Evolutionary conservation across 1,140 invertebrate species (phyloP).

Genomic region (Ips typographus): DNA sequence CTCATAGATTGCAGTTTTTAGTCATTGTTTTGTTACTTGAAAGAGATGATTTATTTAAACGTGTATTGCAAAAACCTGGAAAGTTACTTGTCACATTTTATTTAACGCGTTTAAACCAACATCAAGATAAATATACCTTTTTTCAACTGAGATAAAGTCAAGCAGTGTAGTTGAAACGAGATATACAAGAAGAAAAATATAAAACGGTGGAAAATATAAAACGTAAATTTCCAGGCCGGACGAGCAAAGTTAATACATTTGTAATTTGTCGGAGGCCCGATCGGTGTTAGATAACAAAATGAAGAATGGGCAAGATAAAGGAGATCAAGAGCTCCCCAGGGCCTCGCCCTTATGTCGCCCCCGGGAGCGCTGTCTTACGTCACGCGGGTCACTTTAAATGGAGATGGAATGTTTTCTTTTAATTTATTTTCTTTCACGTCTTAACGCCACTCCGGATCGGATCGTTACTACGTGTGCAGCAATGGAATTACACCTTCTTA

Average conservation of each 20-base stretch:
- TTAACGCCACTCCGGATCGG: background rate
- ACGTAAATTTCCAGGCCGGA: too few relatives aligned
- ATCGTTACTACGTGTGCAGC: constrained; percentile 1
- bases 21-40: too few relatives aligned
- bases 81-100: too few relatives aligned
- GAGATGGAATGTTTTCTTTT: constrained; percentile 27
- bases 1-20: too few relatives aligned
- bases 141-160: too few relatives aligned
- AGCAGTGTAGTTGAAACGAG: too few relatives aligned
- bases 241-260: background rate
- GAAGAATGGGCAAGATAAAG: constrained; percentile 26
- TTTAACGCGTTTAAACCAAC: too few relatives aligned
- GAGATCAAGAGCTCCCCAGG: constrained; percentile 27
- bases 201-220: too few relatives aligned
- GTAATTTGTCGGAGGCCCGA: background rate
- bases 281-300: constrained; percentile 20
- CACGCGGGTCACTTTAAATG: constrained; percentile 28
- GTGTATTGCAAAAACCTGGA: too few relatives aligned
- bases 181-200: too few relatives aligned
- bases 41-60: too few relatives aligned
- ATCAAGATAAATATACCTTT: too few relatives aligned
- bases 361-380: constrained; percentile 22
- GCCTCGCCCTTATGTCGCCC: constrained; percentile 23
- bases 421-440: constrained; percentile 26
- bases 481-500: constrained; percentile 5